Base-by-base conservation (phyloP, 2,888 invertebrate genomes). In the Antheraea assamensis region DNA sequence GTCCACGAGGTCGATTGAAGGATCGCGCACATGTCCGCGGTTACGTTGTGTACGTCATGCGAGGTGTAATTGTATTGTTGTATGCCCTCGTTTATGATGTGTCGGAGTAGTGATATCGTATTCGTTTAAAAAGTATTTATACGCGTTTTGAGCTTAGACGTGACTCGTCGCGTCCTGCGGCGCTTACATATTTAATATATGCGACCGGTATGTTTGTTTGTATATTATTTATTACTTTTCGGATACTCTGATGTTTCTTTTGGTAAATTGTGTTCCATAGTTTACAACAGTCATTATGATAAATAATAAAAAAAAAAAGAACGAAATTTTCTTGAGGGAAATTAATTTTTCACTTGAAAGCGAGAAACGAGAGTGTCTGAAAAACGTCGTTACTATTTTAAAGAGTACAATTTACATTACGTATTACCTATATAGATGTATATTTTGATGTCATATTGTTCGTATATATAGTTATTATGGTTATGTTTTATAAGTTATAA, bases 91-190 rank as follows among this genome's bases (percentile, higher is more conserved):
- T 73, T 55, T 27, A 55, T 81, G 85, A 83, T 78, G 89, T 90
- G 90, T 90, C 90, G 90, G 21, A 90, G 90, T 90, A 90, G 90
- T 35, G 90, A 82, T 90, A 90, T 86, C 83, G 82, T 87, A 87
- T 42, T 13, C 13, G 42, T 13, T 79, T 75, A 77, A 76, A 81
- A 78, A 55, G 74, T 75, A 75, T 75, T 73, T 73, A 68, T 68
- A 71, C 68, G 42, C 42, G 66, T 70, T 61, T 71, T 76, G 74
- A 70, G 75, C 75, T 74, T 73, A 70, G 35, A 21, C 70, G 49
- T 27, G 52, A 30, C 58, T 24, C 8, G 24, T 58, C 55, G 10
- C n/a, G 66, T 35, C n/a, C 30, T 49, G 72, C 35, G 35, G 35
- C 73, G 70, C 55, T 21, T 30, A 70, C 58, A 70, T 70, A 70